Percentiles rank a stretch among this genome's conserved stretches.
Evolutionary conservation across 2,797 vertebrate genomes (phyloP).

Genomic region (Cryptoblepharus egeriae): DNA sequence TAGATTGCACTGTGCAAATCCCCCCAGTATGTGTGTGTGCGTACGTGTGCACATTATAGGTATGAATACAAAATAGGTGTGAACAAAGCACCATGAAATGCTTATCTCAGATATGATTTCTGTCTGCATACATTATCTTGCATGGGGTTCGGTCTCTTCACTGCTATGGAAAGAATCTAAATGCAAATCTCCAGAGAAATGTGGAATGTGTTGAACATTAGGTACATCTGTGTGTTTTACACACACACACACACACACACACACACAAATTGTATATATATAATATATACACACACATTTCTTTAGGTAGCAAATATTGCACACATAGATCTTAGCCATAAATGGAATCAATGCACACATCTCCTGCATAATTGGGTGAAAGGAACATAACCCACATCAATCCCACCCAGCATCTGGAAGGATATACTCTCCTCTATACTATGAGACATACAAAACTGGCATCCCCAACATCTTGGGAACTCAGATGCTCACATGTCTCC

Average conservation of each 20-base stretch:
- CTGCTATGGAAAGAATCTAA: neutral
- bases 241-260: neutral
- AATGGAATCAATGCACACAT: neutral
- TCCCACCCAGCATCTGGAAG: conserved; percentile 5
- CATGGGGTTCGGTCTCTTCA: neutral
- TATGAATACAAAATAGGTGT: conserved; percentile 1
- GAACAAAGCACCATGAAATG: neutral
- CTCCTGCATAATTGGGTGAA: conserved; percentile 22
- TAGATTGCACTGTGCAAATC: neutral
- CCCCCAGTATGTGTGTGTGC: neutral
- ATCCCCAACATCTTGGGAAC: conserved; percentile 28
- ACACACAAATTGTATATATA: too few relatives aligned
- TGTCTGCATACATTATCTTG: conserved; percentile 14
- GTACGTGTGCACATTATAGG: neutral
- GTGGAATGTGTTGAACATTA: neutral
- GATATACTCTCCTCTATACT: conserved; percentile 20
- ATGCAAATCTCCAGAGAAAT: neutral
- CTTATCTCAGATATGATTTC: neutral
- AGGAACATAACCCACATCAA: conserved; percentile 44
- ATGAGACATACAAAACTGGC: neutral
- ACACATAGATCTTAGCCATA: neutral
- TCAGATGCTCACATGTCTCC: neutral
- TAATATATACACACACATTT: too few relatives aligned
- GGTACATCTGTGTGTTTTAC: neutral
- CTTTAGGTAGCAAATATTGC: neutral